These are phyloP conservation scores for Tinamus guttatus DNA, from an alignment of 2,113 vertebrate species.

Conservation along the genomic window DNA sequence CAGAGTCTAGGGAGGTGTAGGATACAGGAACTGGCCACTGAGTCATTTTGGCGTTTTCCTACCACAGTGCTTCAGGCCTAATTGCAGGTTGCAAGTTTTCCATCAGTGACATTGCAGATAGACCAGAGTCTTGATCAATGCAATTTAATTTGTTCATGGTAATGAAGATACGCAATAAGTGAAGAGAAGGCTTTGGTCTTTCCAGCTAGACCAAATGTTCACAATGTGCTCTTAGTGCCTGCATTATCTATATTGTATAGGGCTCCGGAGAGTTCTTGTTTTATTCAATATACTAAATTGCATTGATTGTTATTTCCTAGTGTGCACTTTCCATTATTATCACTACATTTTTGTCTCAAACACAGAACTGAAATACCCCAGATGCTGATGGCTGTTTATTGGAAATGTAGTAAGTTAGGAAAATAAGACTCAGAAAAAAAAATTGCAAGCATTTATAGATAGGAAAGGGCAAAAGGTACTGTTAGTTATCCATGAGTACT, in stretches of 20 bases:
- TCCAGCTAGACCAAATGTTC: background rate
- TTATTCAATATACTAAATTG: background rate
- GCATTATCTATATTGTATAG: background rate
- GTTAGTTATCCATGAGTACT: background rate
- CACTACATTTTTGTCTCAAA: background rate
- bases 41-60: background rate
- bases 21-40: background rate
- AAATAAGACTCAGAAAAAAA: background rate
- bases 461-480: background rate
- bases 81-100: background rate
- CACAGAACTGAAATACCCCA: background rate
- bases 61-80: background rate
- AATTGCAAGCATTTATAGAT: background rate
- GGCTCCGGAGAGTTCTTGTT: background rate
- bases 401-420: background rate
- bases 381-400: background rate
- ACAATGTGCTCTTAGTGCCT: background rate
- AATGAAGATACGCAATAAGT: background rate
- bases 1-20: background rate
- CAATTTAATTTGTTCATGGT: background rate
- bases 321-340: conserved; percentile 5
- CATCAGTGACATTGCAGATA: background rate
- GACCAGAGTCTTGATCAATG: background rate
- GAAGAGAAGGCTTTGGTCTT: background rate
- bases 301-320: background rate